Evolutionary conservation across 2,113 vertebrate genomes (phyloP).

Genomic region (Gymnarchus niloticus): DNA sequence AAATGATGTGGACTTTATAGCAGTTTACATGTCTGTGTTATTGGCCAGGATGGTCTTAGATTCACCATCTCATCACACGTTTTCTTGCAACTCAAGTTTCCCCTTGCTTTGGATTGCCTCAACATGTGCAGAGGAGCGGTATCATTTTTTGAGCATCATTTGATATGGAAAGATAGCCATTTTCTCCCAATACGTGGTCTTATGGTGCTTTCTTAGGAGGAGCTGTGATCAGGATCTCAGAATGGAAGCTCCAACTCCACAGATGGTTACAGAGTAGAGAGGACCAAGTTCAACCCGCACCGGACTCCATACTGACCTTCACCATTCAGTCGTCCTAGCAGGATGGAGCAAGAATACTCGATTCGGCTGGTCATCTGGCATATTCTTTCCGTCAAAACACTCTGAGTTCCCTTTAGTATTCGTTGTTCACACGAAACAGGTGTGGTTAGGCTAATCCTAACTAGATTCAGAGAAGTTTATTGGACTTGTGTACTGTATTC

Average conservation of each 20-base stretch:
- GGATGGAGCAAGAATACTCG: conserved; percentile 21
- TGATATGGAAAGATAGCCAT: not conserved
- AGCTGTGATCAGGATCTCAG: not conserved
- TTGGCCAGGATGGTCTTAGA: not conserved
- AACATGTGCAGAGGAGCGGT: not conserved
- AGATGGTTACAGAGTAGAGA: conserved; percentile 7
- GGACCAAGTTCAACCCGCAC: conserved; percentile 51
- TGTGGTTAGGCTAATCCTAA: not conserved
- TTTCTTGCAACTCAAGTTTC: not conserved
- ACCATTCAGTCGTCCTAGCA: conserved; percentile 53
- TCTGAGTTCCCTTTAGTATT: not conserved
- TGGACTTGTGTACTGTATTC: not conserved
- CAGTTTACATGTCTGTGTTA: not conserved
- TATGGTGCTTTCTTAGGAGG: not conserved
- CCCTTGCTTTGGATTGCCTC: not conserved
- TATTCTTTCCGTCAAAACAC: not conserved
- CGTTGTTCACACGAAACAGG: not conserved
- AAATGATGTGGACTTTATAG: not conserved
- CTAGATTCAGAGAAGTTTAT: not conserved
- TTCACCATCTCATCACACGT: not conserved
- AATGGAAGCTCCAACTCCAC: not conserved
- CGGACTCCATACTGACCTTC: conserved; percentile 52
- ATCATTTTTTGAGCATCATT: not conserved
- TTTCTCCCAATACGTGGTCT: not conserved
- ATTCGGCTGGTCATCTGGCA: conserved; percentile 14